Base-by-base conservation (phyloP, 2,113 vertebrate genomes). In the Scartelaos histophorus region DNA sequence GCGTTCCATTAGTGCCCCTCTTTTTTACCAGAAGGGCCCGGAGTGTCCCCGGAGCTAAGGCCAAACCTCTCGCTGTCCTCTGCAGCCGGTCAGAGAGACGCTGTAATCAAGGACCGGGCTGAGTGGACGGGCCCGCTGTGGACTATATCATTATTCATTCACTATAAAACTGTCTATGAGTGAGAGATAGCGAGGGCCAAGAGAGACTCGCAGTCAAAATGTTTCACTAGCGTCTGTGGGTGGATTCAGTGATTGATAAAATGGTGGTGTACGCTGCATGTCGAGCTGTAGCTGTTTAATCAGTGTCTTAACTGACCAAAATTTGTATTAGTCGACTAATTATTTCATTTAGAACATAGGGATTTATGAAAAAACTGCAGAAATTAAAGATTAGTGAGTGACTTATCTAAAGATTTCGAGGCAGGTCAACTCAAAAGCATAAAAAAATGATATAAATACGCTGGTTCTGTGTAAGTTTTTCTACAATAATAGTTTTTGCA, bases 21-120 rank as follows among this genome's bases (percentile, higher is more conserved):
- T 93, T 95, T n/a, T 90, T 96, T 94, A 95, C 93, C 89, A 93
- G 92, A 92, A 91, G 93, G 94, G 95, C 94, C 94, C 95, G 94
- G 95, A 93, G 88, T 93, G 91, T 95, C 95, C 93, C 94, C 75
- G 79, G 95, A 93, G 95, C 7, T 93, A 47, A 79, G 74, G 73
- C 83, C 75, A 68, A 81, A 84, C 82, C 75, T 78, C 78, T 73
- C 73, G 35, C 69, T 80, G 74, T 86, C 82, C 81, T 88, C 75
- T 69, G 29, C 58, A 80, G 73, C 84, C 81, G 75, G 73, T 85
- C 78, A 82, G 78, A 87, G 75, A 78, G 77, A 82, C 68, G 76
- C 67, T 65, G 79, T 87, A 86, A 92, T 90, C 82, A 88, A 88
- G 80, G 70, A 80, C 78, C 56, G 61, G 76, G 84, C 80, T 87